Percentiles rank a stretch among this genome's conserved stretches.
Conservation (phyloP, 2,888 invertebrate genomes). For the Endomychus coccineus region DNA sequence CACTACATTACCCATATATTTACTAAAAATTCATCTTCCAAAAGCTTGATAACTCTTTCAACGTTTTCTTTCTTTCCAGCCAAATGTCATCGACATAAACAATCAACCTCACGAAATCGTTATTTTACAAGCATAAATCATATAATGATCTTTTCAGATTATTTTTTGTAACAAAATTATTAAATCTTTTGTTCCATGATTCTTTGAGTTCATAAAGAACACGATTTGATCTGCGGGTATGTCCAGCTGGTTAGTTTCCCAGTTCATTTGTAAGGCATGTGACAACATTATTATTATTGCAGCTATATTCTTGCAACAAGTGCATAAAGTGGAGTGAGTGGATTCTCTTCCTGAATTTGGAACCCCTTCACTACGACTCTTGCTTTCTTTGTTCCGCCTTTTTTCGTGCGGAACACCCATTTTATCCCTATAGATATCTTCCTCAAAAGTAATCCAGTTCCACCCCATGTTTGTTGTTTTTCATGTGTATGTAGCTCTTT, state of each 20-base stretch:
- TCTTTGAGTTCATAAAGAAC: constrained; percentile 4
- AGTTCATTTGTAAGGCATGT: background rate
- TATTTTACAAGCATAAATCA: constrained; percentile 5
- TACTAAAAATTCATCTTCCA: background rate
- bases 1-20: constrained; percentile 1
- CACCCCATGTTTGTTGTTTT: too few relatives aligned
- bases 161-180: background rate
- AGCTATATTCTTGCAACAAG: constrained; percentile 5
- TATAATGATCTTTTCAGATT: constrained; percentile 2
- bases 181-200: constrained; percentile 2
- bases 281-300: background rate
- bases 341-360: constrained; percentile 5
- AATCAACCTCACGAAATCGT: too few relatives aligned
- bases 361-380: constrained; percentile 1
- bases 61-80: constrained; percentile 1
- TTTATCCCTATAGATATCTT: background rate
- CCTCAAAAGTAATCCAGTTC: too few relatives aligned
- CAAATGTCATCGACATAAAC: background rate
- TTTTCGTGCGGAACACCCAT: background rate
- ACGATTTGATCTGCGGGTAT: too few relatives aligned
- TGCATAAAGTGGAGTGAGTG: constrained; percentile 1
- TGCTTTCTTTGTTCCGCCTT: background rate
- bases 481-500: too few relatives aligned
- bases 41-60: constrained; percentile 5
- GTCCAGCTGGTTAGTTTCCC: too few relatives aligned